Evolutionary conservation across 2,888 invertebrate genomes (phyloP).

Genomic region (Dynastes tityus): DNA sequence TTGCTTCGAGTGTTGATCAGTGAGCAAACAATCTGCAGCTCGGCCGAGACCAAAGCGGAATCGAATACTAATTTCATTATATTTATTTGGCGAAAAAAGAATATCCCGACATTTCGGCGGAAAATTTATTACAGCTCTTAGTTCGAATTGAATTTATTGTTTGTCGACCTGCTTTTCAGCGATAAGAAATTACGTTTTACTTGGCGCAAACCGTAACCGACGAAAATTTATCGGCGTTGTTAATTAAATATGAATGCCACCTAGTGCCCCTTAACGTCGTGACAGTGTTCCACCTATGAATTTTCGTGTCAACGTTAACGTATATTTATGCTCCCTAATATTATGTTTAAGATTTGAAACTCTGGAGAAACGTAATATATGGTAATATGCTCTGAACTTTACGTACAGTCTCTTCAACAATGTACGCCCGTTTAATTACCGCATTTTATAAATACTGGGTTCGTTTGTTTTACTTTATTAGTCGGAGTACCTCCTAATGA

Average conservation of each 20-base stretch:
- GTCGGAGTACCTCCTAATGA: background rate
- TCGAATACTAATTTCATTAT: slow-evolving; percentile 11
- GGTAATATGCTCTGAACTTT: background rate
- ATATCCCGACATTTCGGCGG: background rate
- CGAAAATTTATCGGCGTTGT: slow-evolving; percentile 14
- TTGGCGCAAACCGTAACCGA: background rate
- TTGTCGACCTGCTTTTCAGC: slow-evolving; percentile 28
- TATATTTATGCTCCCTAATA: slow-evolving; percentile 4
- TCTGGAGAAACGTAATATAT: slow-evolving; percentile 1
- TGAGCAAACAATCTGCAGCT: background rate
- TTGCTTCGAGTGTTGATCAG: background rate
- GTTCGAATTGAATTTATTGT: slow-evolving; percentile 33
- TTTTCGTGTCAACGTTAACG: slow-evolving; percentile 10
- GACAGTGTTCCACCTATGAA: slow-evolving; percentile 24
- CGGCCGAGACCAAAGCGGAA: background rate
- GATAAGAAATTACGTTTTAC: slow-evolving; percentile 34
- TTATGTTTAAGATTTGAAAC: background rate
- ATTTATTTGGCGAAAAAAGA: slow-evolving; percentile 19
- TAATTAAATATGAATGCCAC: slow-evolving; percentile 23
- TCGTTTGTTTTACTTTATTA: slow-evolving; percentile 7
- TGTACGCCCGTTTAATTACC: slow-evolving; percentile 6
- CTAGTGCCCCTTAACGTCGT: background rate
- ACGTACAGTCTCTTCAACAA: background rate
- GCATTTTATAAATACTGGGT: background rate
- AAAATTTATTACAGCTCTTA: slow-evolving; percentile 22